Evolutionary conservation across 2,113 vertebrate genomes (phyloP).

Genomic region (Ornithorhynchus anatinus): DNA sequence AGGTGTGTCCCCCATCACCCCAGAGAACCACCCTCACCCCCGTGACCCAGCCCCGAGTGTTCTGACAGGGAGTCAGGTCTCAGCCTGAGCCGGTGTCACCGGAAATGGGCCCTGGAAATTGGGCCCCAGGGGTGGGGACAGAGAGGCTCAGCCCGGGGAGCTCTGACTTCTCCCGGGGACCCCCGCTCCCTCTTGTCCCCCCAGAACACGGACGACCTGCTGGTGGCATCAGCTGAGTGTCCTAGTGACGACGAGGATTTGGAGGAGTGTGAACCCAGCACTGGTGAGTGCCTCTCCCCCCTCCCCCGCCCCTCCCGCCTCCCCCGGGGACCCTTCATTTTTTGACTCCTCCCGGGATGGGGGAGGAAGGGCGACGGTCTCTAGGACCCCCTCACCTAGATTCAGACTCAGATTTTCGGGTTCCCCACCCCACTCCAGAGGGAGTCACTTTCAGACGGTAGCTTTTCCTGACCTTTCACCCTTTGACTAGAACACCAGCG

Average conservation of each 20-base stretch:
- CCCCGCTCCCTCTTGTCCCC: conserved; percentile 6
- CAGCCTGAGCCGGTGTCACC: background rate
- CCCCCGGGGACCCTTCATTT: conserved; percentile 39
- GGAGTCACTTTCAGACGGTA: conserved; percentile 10
- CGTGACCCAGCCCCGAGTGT: background rate
- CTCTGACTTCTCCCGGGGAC: background rate
- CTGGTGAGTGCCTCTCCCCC: conserved; percentile 84
- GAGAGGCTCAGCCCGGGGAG: background rate
- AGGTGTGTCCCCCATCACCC: background rate
- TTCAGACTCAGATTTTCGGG: too few relatives aligned
- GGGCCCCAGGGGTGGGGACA: background rate
- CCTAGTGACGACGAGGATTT: conserved; percentile 95
- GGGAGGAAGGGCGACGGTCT: conserved; percentile 55
- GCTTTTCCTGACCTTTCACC: background rate
- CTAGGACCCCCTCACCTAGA: background rate
- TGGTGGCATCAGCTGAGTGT: conserved; percentile 93
- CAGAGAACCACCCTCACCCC: background rate
- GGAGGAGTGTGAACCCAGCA: conserved; percentile 93
- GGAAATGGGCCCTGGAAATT: background rate
- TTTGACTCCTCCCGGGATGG: background rate
- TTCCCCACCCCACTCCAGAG: conserved; percentile 4
- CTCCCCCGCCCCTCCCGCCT: conserved; percentile 65
- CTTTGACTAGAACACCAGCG: too few relatives aligned
- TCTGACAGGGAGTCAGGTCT: background rate
- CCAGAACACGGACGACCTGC: conserved; percentile 91